Conservation (phyloP, 2,113 vertebrate species). For the Microcebus lehilahytsara region DNA sequence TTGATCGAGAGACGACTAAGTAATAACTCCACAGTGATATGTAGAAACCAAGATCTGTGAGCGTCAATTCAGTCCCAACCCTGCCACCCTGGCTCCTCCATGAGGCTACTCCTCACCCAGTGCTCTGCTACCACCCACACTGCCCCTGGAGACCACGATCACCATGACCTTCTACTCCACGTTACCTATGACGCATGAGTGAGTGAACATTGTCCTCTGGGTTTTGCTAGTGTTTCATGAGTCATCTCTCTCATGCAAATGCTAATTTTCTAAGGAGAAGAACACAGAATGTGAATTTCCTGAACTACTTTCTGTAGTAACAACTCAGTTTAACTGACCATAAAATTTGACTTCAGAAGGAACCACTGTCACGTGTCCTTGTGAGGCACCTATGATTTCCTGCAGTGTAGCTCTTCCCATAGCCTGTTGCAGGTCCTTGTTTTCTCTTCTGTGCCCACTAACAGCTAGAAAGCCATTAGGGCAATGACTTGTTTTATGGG, state of each 20-base stretch:
- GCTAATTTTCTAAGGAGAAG: neutral
- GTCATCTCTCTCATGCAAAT: neutral
- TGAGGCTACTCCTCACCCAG: neutral
- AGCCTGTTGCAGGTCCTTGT: neutral
- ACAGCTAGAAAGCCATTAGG: neutral
- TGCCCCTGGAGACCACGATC: neutral
- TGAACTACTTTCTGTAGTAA: neutral
- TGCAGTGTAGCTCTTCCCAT: neutral
- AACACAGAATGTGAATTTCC: neutral
- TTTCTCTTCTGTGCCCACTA: neutral
- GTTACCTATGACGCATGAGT: neutral
- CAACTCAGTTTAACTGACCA: neutral
- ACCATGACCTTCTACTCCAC: neutral
- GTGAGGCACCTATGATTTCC: rapidly evolving
- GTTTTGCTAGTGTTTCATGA: neutral
- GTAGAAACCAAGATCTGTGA: neutral
- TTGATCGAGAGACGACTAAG: neutral
- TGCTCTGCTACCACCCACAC: neutral
- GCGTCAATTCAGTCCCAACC: neutral
- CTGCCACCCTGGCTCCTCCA: neutral
- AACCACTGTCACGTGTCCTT: neutral
- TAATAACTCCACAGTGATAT: neutral
- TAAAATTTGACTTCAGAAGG: neutral
- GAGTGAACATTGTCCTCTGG: neutral
- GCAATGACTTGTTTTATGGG: too few species aligned